phyloP scores from a whole-genome alignment of 1,140 invertebrate species.

The Rhagoletis zephyria region DNA sequence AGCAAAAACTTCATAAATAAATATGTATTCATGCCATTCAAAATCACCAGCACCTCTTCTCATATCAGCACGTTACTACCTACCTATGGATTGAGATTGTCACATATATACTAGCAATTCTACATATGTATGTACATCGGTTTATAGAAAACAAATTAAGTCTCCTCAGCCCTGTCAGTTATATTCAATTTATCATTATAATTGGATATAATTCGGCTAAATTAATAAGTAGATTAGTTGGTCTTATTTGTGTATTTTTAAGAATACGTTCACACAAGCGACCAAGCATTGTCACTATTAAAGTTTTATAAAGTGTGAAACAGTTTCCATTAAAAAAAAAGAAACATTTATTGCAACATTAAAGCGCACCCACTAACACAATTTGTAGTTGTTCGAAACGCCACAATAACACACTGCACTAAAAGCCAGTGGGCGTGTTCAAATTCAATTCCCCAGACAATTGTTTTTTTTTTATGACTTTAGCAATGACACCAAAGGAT shows the following conservation, averaged over 20 bases:
- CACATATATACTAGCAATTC: no score
- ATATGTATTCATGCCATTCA: no score
- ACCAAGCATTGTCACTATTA: background rate
- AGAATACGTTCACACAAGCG: background rate
- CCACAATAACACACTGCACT: background rate
- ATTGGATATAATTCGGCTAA: background rate
- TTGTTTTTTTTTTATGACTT: background rate
- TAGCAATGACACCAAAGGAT: constrained; percentile 9
- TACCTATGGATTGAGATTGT: no score
- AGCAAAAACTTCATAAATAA: no score
- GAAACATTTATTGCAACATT: constrained; percentile 25
- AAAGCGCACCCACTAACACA: constrained; percentile 44
- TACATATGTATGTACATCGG: no score
- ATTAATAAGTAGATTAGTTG: background rate
- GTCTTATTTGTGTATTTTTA: background rate
- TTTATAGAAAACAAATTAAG: no score
- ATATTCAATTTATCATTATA: constrained; percentile 1
- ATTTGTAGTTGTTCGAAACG: background rate
- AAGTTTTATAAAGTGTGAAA: background rate
- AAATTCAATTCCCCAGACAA: constrained; percentile 10
- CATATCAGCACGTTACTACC: no score
- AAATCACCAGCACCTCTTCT: no score
- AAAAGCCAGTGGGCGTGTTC: constrained; percentile 20
- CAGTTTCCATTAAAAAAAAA: background rate
- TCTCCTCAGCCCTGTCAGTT: background rate